phyloP scores from a whole-genome alignment of 2,888 invertebrate species.

The Caenorhabditis sp. region DNA sequence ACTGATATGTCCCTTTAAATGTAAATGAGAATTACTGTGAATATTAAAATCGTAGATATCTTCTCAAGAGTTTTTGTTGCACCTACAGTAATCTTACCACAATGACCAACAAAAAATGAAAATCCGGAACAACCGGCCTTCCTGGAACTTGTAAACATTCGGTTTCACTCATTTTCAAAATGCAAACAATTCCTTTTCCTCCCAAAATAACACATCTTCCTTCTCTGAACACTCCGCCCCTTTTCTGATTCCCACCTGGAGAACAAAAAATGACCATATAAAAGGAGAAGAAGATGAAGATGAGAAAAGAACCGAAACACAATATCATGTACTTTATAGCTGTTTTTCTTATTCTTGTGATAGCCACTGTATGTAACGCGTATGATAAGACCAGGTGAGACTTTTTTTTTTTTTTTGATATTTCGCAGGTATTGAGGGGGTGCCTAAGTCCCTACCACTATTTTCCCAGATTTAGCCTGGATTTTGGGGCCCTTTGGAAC shows the following conservation, averaged over 20 bases:
- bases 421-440: no score
- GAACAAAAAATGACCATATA: constrained; percentile 10
- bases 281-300: constrained; percentile 7
- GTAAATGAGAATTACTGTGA: no score
- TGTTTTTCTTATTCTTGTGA: not conserved
- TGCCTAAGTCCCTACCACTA: not conserved
- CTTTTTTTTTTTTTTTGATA: not conserved
- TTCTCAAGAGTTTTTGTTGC: no score
- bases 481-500: no score
- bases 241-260: constrained; percentile 9
- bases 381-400: not conserved
- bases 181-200: constrained; percentile 5
- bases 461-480: no score
- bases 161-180: not conserved
- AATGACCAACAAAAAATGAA: no score
- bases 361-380: not conserved
- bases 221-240: constrained; percentile 21
- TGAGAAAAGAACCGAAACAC: constrained; percentile 4
- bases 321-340: not conserved
- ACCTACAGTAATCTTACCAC: no score
- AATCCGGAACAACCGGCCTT: no score
- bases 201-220: not conserved
- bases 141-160: not conserved
- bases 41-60: no score
- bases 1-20: no score